Percentiles rank a stretch among this genome's conserved stretches.
Evolutionary conservation across 2,888 invertebrate species (phyloP).

Genomic region (Tigriopus californicus): DNA sequence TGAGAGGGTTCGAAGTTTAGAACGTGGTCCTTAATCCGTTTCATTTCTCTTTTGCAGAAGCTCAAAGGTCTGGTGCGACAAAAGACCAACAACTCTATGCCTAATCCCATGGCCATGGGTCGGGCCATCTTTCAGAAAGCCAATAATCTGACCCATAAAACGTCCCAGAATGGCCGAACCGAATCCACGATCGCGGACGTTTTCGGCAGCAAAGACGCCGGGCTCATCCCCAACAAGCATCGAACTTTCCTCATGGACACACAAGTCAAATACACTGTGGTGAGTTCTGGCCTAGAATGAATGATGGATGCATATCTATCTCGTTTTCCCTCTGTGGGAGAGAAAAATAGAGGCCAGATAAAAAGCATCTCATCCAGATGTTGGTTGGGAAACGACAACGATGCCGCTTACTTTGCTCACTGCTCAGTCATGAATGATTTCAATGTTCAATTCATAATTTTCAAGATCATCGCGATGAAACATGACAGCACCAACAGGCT

Average conservation of each 20-base stretch:
- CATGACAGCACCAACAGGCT: no score
- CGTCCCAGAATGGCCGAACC: not conserved
- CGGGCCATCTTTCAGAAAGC: not conserved
- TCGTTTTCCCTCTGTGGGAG: not conserved
- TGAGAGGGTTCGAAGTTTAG: no score
- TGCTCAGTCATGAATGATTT: no score
- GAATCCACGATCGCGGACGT: not conserved
- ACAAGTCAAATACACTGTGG: constrained; percentile 33
- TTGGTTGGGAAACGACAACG: no score
- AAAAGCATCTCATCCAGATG: no score
- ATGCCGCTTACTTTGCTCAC: no score
- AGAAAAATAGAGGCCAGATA: not conserved
- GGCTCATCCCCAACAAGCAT: not conserved
- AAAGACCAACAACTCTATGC: not conserved
- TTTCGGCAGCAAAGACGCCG: constrained; percentile 1
- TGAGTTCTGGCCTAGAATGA: constrained; percentile 17
- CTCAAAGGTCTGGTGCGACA: not conserved
- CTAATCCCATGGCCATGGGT: not conserved
- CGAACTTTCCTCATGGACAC: constrained; percentile 33
- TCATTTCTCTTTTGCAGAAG: not conserved
- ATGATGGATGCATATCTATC: not conserved
- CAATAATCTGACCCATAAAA: not conserved
- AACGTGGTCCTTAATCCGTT: no score
- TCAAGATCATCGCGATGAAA: no score
- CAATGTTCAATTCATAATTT: no score